Evolutionary conservation across 1,140 invertebrate genomes (phyloP), one percentile per base, ranked within the genome.

Genomic region (Drusus annulatus): DNA sequence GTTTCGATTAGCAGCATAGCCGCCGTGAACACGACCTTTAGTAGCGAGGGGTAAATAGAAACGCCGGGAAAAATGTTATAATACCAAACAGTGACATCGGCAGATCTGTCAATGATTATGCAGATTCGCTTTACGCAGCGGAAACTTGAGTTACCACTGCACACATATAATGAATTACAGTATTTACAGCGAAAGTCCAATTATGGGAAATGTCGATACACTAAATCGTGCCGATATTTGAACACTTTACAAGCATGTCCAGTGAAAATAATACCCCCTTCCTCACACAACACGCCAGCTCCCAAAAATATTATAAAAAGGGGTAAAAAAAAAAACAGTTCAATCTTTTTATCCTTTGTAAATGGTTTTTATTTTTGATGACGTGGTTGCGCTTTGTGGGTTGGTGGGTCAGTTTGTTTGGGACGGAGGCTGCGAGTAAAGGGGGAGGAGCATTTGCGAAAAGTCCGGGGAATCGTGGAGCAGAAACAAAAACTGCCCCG

Each of bases 401-500:
- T 13, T 45, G 31, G 36, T 45, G 36, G 10, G 10, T 45, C 13
- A 13, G 36, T 45, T 45, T 45, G 0, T 45, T 45, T 8, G 1
- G 10, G 36, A 45, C 50, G 54, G 21, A 8, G 28, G 74, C 28
- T 54, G 23, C 8, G 76, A 51, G 76, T 16, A 77, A 45, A 63
- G 0, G 77, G 21, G 21, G 63, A n/a, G 65, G 60, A 69, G 74
- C n/a, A 45, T 75, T 31, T 51, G 58, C 56, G 50, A 80, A 80
- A 75, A 62, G 58, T 75, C 51, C 2, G 31, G 56, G 80, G 65
- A 74, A 71, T 69, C 63, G 73, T 36, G 31, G 75, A 73, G 63
- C 23, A 60, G 19, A 36, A 65, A 82, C 81, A 80, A 80, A 76
- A 83, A 80, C 79, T 80, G 79, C 56, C 52, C 79, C 81, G 76